These are phyloP conservation scores for Porites australiensis DNA, from an alignment of 64 coral and sea anemone species.

Conservation along the genomic window DNA sequence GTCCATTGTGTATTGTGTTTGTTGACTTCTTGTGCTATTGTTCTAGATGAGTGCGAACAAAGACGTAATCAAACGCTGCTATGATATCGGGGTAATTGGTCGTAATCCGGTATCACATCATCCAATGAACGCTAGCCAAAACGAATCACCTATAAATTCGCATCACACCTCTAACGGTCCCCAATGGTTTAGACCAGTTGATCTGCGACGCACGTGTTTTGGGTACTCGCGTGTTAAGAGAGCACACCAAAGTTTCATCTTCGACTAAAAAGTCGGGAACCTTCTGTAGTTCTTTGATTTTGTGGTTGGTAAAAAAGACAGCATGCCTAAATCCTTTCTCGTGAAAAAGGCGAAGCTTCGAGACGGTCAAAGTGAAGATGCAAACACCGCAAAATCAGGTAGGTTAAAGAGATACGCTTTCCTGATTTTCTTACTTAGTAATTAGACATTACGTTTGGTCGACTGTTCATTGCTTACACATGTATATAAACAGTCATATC, in stretches of 20 bases:
- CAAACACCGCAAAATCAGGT: not conserved
- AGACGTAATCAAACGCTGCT: conserved; percentile 49
- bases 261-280: not conserved
- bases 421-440: not conserved
- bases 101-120: conserved; percentile 49
- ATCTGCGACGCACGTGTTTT: not conserved
- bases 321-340: conserved; percentile 39
- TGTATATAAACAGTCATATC: not conserved
- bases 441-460: conserved; percentile 13
- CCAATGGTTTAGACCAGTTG: conserved; percentile 21
- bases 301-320: not conserved
- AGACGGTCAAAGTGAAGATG: not conserved
- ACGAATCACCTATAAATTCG: conserved; percentile 36
- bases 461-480: not conserved
- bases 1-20: conserved; percentile 47
- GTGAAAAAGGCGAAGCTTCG: conserved; percentile 38
- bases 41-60: conserved; percentile 36
- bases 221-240: not conserved
- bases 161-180: conserved; percentile 51
- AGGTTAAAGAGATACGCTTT: not conserved
- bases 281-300: not conserved
- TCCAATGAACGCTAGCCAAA: conserved; percentile 37
- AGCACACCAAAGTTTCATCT: conserved; percentile 16
- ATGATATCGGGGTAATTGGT: conserved; percentile 58
- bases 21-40: conserved; percentile 51